Percentiles rank a stretch among this genome's conserved stretches.
Conservation (phyloP, 2,113 vertebrate genomes). For the Grus americana region DNA sequence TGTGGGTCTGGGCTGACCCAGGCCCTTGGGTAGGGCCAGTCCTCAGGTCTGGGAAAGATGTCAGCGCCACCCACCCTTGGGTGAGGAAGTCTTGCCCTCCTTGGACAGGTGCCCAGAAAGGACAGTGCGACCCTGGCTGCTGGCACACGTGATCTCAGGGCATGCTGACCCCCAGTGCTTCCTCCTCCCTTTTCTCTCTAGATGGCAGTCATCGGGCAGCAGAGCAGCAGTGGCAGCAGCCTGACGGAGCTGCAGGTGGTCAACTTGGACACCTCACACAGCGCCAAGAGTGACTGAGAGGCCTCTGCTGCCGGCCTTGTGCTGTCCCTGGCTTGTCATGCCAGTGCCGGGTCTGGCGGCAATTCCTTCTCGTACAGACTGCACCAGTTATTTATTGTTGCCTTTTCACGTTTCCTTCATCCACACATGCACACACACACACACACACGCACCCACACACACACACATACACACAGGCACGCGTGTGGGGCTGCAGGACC, state of each 20-base stretch:
- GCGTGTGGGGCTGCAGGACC: slow-evolving; percentile 38
- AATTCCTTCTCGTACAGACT: slow-evolving; percentile 72
- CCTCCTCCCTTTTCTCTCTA: slow-evolving; percentile 65
- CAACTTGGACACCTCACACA: slow-evolving; percentile 88
- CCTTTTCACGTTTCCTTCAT: slow-evolving; percentile 86
- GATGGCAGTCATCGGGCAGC: slow-evolving; percentile 98
- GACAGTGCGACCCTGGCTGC: not conserved
- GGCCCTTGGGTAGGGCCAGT: not conserved
- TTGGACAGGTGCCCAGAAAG: not conserved
- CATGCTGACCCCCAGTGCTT: not conserved
- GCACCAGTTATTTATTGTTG: slow-evolving; percentile 97
- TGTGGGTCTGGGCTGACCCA: not conserved
- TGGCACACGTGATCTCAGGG: not conserved
- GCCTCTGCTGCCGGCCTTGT: slow-evolving; percentile 50
- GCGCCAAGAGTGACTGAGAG: slow-evolving; percentile 90
- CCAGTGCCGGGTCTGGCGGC: slow-evolving; percentile 7
- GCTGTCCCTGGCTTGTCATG: not conserved
- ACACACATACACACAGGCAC: slow-evolving; percentile 5
- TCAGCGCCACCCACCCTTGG: not conserved
- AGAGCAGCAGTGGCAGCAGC: slow-evolving; percentile 93
- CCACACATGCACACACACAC: slow-evolving; percentile 52
- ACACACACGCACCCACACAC: not conserved
- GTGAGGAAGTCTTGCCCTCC: not conserved
- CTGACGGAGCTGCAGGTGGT: slow-evolving; percentile 97
- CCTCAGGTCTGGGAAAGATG: not conserved